A percentile compares a stretch with the other conserved stretches of the same genome.
These are phyloP conservation scores for Eumacrocentrus americanus DNA, from an alignment of 2,888 invertebrate species.

Conservation along the genomic window DNA sequence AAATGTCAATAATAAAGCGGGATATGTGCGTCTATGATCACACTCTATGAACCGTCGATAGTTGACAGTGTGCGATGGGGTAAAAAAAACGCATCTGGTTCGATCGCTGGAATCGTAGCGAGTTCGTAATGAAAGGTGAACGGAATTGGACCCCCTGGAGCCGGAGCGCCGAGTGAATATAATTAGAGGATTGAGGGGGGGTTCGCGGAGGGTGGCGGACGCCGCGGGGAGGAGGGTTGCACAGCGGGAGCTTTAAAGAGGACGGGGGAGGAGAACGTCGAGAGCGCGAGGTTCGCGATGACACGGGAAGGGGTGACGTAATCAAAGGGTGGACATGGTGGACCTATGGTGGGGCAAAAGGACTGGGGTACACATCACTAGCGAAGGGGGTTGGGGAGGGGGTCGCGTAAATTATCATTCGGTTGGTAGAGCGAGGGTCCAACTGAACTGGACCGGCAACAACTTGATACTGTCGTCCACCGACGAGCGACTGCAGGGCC, in stretches of 20 bases:
- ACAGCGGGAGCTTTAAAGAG: slow-evolving; percentile 12
- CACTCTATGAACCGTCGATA: neutral
- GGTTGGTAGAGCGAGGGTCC: slow-evolving; percentile 52
- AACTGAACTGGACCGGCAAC: slow-evolving; percentile 56
- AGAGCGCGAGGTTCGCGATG: slow-evolving; percentile 31
- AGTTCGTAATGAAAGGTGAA: slow-evolving; percentile 61
- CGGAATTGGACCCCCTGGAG: slow-evolving; percentile 60
- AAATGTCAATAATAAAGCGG: too few species aligned
- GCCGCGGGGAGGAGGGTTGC: slow-evolving; percentile 22
- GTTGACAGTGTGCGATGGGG: slow-evolving; percentile 29
- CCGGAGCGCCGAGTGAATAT: slow-evolving; percentile 60
- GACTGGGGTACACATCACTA: too few species aligned
- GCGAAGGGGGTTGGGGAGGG: slow-evolving; percentile 35
- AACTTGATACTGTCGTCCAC: slow-evolving; percentile 57
- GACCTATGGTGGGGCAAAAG: slow-evolving; percentile 36
- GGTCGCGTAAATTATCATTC: slow-evolving; percentile 59
- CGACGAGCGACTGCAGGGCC: slow-evolving; percentile 43
- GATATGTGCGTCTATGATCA: too few species aligned
- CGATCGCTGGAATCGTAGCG: slow-evolving; percentile 57
- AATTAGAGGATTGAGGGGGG: slow-evolving; percentile 59
- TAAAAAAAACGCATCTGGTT: slow-evolving; percentile 49
- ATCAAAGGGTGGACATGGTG: slow-evolving; percentile 59
- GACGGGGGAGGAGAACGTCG: slow-evolving; percentile 24
- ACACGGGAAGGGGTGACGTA: slow-evolving; percentile 55
- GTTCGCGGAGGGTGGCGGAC: slow-evolving; percentile 36